Evolutionary conservation across 2,113 vertebrate species (phyloP), one percentile per base, ranked within the genome.

Genomic region (Emydura subglobosa): DNA sequence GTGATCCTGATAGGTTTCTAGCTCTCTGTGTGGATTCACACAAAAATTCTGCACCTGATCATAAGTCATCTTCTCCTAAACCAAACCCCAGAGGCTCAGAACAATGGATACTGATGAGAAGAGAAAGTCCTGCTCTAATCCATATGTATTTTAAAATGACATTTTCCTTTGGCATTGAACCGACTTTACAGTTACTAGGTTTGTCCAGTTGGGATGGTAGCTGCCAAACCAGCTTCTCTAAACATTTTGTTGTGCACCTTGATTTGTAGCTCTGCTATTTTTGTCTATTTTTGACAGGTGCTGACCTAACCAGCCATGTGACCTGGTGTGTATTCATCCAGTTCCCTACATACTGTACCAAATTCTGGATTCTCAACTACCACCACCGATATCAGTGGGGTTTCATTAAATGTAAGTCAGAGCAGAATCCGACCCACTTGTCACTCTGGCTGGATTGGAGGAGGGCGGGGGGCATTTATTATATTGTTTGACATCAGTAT

Each of bases 351-450:
- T 1, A 44, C n/a, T 1, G 0, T 0, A 0, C 39, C 12, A 72
- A 85, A 76, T 42, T 80, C 55, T n/a, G 55, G 29, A 42, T 34
- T 3, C 0, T 1, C 24, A 0, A 0, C 47, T 85, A 1, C 10
- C 51, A 44, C 76, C 49, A 19, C 5, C 53, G 42, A 10, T 92
- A 21, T 1, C 10, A 44, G 85, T 9, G 86, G 47, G 85, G 80
- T 27, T 89, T 78, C 84, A 90, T 54, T 82, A 10, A n/a, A 16
- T 3, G 72, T 72, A 59, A 83, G 72, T 47, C 83, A 47, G 19
- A 65, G 53, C 53, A 61, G 39, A 86, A 86, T 74, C 65, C 49
- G 14, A 61, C 61, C 61, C 31, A 55, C 39, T 39, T 39, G 39
- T 39, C 39, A 39, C 39, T 3, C 39, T 39, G 39, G 39, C 39